Conservation (phyloP, 2,888 invertebrate species). For the Mythimna lalbum region DNA sequence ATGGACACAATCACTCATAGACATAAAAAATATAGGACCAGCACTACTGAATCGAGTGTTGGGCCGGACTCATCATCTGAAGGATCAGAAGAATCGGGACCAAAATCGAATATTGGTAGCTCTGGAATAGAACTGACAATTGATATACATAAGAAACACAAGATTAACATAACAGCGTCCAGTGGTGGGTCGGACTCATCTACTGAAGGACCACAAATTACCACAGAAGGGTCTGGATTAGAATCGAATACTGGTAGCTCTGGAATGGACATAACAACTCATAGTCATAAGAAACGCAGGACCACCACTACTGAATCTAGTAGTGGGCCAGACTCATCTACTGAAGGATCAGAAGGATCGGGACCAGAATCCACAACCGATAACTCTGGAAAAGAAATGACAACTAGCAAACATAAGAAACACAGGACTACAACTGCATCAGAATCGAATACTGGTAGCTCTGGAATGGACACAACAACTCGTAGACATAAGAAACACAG, state of each 20-base stretch:
- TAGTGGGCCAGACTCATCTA: neutral
- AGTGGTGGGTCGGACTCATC: neutral
- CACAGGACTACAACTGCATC: neutral
- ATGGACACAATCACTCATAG: neutral
- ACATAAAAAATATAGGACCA: neutral
- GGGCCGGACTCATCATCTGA: neutral
- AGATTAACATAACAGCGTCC: neutral
- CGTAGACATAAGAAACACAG: no score
- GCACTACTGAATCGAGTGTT: neutral
- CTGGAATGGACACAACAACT: neutral
- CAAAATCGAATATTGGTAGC: no score
- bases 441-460: neutral
- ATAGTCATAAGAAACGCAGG: neutral
- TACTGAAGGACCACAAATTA: neutral
- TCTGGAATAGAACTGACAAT: neutral
- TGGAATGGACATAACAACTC: neutral
- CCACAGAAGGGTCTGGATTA: neutral
- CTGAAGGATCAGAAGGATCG: no score
- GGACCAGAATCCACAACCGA: no score
- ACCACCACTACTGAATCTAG: conserved; percentile 1
- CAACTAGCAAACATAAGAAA: no score
- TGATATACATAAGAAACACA: neutral
- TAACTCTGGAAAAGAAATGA: no score
- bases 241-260: neutral
- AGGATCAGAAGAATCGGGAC: neutral